Evolutionary conservation across 2,888 invertebrate genomes (phyloP), one percentile per base, ranked within the genome.

Genomic region (Ennomos quercinarius): DNA sequence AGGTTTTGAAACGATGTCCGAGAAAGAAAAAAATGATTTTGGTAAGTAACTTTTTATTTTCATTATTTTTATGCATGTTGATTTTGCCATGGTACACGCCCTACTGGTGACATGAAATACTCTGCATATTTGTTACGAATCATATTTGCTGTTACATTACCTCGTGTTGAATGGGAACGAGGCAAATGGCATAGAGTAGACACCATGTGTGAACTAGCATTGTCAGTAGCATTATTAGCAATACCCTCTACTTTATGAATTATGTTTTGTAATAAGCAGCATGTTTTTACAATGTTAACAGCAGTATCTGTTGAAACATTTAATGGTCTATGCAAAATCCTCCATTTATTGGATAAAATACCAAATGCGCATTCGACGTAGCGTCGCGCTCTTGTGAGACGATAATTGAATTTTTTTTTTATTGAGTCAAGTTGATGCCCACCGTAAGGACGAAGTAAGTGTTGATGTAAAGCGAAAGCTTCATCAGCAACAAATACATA

Each of bases 401-500:
- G 50, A 37, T 51, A 50, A 11, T 39, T 39, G 39, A 39, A 49
- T 35, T 37, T 61, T 61, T 52, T 56, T 17, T 48, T 39, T 39
- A 39, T 39, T 39, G n/a, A 39, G 39, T 39, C 39, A 39, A 39
- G 39, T 39, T 39, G 17, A 17, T 17, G 17, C 17, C 17, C 17
- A 17, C 17, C 17, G 17, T 17, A 17, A 17, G 17, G 17, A 17
- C 17, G 17, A 17, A 17, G 17, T 17, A 17, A 1, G 17, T 17
- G 17, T 17, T 17, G 17, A 17, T 17, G 17, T 57, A 77, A 67
- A 11, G 69, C 72, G 56, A 77, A 76, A 36, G 70, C 73, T 64
- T 73, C 73, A 69, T 74, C 76, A 44, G 71, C 74, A 51, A 76
- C 68, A 53, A 76, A 51, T 57, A 72, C 70, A 66, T 64, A 58